Evolutionary conservation across 2,888 invertebrate genomes (phyloP).

Genomic region (Acrobasis consociella): DNA sequence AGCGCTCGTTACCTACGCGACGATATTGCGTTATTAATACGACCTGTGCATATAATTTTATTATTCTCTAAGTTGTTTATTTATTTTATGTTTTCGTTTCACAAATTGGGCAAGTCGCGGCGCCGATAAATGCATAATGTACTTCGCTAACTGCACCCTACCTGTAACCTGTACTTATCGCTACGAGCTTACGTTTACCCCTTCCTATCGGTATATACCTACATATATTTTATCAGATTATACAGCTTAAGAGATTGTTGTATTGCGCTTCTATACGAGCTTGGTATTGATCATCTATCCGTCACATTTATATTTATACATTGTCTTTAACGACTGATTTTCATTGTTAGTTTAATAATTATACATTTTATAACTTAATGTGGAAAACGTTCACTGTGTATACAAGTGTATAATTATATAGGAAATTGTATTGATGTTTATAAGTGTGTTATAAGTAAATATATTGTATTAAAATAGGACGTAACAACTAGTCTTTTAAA

Average conservation of each 20-base stretch:
- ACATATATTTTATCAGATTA: conserved; percentile 24
- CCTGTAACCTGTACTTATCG: not conserved
- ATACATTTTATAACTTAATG: conserved; percentile 65
- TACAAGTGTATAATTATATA: conserved; percentile 53
- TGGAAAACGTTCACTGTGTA: conserved; percentile 53
- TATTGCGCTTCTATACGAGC: conserved; percentile 49
- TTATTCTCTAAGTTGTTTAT: too few species aligned
- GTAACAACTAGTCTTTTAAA: conserved; percentile 16
- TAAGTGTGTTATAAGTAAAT: conserved; percentile 44
- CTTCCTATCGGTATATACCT: not conserved
- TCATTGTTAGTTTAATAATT: conserved; percentile 65
- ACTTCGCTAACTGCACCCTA: not conserved
- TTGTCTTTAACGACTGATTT: conserved; percentile 78
- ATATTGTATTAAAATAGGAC: conserved; percentile 46
- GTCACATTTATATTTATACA: conserved; percentile 47
- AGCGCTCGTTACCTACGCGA: too few species aligned
- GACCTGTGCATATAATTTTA: too few species aligned
- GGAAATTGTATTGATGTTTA: conserved; percentile 56
- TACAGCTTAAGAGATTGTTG: conserved; percentile 28
- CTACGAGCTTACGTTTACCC: conserved; percentile 10
- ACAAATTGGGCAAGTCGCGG: not conserved
- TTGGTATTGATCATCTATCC: conserved; percentile 54
- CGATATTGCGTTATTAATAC: too few species aligned
- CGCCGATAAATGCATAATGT: not conserved
- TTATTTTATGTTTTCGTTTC: not conserved